A percentile compares a stretch with the other conserved stretches of the same genome.
Conservation (phyloP, 2,888 invertebrate species). For the Agrochola lota region DNA sequence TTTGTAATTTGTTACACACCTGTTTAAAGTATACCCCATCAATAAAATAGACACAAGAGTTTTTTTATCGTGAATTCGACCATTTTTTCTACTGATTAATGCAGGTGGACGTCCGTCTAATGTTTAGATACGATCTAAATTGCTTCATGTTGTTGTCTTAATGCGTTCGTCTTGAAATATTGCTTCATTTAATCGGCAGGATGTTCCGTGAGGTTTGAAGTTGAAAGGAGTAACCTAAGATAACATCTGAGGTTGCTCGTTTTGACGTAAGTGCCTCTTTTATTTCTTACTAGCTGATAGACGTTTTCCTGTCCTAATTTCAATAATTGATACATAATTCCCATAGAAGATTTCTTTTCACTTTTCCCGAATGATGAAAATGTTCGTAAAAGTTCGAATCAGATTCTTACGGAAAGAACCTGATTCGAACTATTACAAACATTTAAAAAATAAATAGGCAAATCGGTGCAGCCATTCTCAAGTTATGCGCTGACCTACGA, state of each 20-base stretch:
- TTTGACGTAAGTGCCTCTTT: neutral
- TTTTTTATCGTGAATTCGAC: slow-evolving; percentile 5
- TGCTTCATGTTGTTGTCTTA: slow-evolving; percentile 18
- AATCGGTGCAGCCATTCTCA: too few species aligned
- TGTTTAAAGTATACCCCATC: neutral
- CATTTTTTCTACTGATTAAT: slow-evolving; percentile 16
- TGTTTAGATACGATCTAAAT: slow-evolving; percentile 48
- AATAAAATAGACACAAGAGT: neutral
- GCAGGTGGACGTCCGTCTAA: slow-evolving; percentile 27
- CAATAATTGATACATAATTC: too few species aligned
- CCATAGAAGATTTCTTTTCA: too few species aligned
- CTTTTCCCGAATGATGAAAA: too few species aligned
- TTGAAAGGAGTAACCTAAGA: slow-evolving; percentile 17
- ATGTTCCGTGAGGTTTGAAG: slow-evolving; percentile 23
- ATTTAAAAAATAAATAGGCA: too few species aligned
- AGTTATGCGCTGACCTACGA: too few species aligned
- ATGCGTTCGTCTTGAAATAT: slow-evolving; percentile 42
- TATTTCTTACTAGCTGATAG: neutral
- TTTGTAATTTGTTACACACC: neutral
- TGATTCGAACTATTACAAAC: too few species aligned
- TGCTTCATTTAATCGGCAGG: slow-evolving; percentile 37
- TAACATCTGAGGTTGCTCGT: slow-evolving; percentile 19
- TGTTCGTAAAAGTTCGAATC: too few species aligned
- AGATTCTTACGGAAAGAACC: too few species aligned
- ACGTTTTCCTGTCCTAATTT: too few species aligned